Evolutionary conservation across 1,140 invertebrate genomes (phyloP).

Genomic region (Cotesia typhae): DNA sequence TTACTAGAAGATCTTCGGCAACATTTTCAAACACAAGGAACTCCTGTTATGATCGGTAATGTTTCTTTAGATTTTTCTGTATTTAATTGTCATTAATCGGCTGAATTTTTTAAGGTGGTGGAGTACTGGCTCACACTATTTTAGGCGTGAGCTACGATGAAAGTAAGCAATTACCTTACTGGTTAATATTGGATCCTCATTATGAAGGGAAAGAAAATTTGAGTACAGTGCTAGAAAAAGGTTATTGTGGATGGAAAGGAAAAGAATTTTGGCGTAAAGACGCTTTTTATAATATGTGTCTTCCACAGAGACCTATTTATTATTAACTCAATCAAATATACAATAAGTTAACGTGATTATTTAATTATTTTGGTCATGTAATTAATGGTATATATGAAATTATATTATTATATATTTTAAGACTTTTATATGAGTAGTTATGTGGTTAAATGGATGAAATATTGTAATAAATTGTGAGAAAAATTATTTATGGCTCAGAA

Average conservation of each 20-base stretch:
- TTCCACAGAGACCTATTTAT: conserved; percentile 78
- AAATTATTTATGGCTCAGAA: no score
- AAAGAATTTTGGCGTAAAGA: conserved; percentile 90
- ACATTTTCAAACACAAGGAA: conserved; percentile 94
- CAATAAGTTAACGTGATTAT: no score
- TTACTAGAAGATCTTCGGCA: conserved; percentile 82
- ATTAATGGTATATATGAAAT: no score
- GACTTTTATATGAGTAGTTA: no score
- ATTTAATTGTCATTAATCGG: conserved; percentile 6
- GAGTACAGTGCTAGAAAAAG: conserved; percentile 76
- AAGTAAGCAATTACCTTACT: conserved; percentile 79
- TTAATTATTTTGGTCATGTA: no score
- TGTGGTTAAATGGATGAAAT: no score
- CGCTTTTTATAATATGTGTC: conserved; percentile 94
- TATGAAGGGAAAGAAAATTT: conserved; percentile 88
- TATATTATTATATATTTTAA: no score
- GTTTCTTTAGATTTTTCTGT: conserved; percentile 1
- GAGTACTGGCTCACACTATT: conserved; percentile 97
- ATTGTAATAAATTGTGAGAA: no score
- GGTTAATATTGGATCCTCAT: conserved; percentile 97
- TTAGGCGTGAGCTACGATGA: conserved; percentile 91
- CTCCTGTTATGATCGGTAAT: conserved; percentile 96
- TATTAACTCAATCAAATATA: conserved; percentile 12
- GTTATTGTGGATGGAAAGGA: conserved; percentile 95
- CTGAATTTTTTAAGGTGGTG: conserved; percentile 78